A percentile compares a stretch with the other conserved stretches of the same genome.
phyloP scores from a whole-genome alignment of 1,140 invertebrate genomes.

The Neuroterus valhalla region DNA sequence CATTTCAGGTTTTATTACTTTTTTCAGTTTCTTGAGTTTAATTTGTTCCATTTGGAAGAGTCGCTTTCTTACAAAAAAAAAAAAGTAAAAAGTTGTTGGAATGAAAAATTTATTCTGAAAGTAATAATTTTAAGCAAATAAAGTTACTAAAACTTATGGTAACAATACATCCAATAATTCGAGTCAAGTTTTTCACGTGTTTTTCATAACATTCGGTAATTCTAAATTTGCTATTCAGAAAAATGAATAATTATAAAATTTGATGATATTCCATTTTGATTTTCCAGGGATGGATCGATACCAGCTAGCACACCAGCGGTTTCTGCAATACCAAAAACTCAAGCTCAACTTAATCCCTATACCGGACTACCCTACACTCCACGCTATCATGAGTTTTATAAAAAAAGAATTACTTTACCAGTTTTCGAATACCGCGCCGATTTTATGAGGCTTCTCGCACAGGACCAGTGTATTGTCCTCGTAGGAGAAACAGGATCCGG shows the following conservation, averaged over 20 bases:
- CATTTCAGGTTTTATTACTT: too few relatives aligned
- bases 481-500: constrained; percentile 98
- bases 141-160: too few relatives aligned
- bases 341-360: constrained; percentile 81
- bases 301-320: constrained; percentile 63
- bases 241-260: constrained; percentile 20
- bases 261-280: constrained; percentile 40
- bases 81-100: too few relatives aligned
- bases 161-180: too few relatives aligned
- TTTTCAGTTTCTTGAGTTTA: too few relatives aligned
- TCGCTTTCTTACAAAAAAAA: too few relatives aligned
- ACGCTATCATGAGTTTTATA: constrained; percentile 88
- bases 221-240: not conserved
- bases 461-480: constrained; percentile 94
- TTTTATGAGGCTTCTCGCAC: constrained; percentile 93
- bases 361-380: constrained; percentile 86
- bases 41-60: too few relatives aligned
- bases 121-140: too few relatives aligned
- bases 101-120: too few relatives aligned
- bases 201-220: too few relatives aligned
- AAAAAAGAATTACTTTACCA: constrained; percentile 93
- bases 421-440: constrained; percentile 98
- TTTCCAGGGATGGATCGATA: constrained; percentile 62
- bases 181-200: too few relatives aligned
- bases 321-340: constrained; percentile 71